Percentiles rank a stretch among this genome's conserved stretches.
phyloP scores from a whole-genome alignment of 1,140 invertebrate genomes.

The Papilio helenus region DNA sequence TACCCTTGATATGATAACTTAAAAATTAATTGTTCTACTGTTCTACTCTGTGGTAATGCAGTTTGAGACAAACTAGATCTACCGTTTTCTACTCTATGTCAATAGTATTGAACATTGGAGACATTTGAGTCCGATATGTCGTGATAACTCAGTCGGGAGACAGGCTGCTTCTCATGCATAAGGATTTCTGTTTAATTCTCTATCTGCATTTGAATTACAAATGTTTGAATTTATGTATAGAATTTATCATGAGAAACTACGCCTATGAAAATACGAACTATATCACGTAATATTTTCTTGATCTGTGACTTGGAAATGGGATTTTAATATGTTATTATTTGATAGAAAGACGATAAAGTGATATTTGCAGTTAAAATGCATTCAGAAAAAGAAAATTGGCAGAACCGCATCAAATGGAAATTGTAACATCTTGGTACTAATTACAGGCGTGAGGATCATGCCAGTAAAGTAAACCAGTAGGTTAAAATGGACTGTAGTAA shows the following conservation, averaged over 20 bases:
- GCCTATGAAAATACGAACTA: constrained; percentile 17
- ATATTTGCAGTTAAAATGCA: too few relatives aligned
- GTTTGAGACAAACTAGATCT: background rate
- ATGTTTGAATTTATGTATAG: constrained; percentile 40
- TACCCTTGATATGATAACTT: too few relatives aligned
- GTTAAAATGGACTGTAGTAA: too few relatives aligned
- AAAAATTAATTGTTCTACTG: background rate
- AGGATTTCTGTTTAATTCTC: constrained; percentile 35
- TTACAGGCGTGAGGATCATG: too few relatives aligned
- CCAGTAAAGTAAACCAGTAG: too few relatives aligned
- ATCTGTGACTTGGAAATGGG: too few relatives aligned
- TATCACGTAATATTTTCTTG: background rate
- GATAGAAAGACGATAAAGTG: too few relatives aligned
- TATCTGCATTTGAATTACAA: constrained; percentile 36
- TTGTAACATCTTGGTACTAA: too few relatives aligned
- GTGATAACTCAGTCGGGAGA: constrained; percentile 37
- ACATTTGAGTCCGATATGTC: constrained; percentile 36
- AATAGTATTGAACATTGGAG: constrained; percentile 13
- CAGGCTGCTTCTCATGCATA: constrained; percentile 28
- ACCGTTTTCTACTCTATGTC: background rate
- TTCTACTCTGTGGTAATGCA: background rate
- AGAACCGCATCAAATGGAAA: too few relatives aligned
- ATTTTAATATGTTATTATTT: too few relatives aligned
- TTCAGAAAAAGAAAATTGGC: too few relatives aligned
- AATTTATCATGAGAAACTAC: constrained; percentile 31